Base-by-base conservation (phyloP, 1,140 invertebrate genomes). In the Panulirus ornatus region DNA sequence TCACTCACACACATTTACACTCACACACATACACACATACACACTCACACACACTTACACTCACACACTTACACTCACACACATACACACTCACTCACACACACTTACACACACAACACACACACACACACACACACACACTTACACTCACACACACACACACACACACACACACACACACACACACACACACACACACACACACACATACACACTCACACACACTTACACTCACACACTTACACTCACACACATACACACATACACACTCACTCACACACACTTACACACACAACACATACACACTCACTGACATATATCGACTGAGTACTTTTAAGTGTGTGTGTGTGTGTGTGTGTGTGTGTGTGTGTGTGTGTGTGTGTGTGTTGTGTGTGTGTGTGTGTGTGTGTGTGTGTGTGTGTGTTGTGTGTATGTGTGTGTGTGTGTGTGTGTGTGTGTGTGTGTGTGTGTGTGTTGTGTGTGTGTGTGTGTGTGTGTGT, bases 31-130 rank as follows among this genome's bases (percentile, higher is more conserved):
- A 42, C 40, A 22, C 22, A 78, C 40, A 42, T 78, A 42, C 22
- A 47, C 40, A 19, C n/a, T 38, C 40, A 78, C 40, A 78, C 40
- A 78, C n/a, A 78, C n/a, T 38, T 42, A 78, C 9, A 78, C 42
- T 38, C 40, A 78, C 40, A 78, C 40, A 78, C n/a, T 38, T 42
- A 78, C n/a, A 78, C 40, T 6, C 42, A 78, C 42, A 78, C 40
- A 78, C 40, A 78, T 19, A 78, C 40, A 44, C n/a, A 78, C 40
- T 40, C 42, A 78, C 42, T 40, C 42, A 78, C n/a, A 78, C n/a
- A 78, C n/a, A 47, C n/a, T 5, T 19, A 78, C n/a, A 78, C 22
- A 78, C 22, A 78, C 22, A 78, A 47, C 44, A 47, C 44, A 47
- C 44, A 47, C 44, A 47, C 44, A 47, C 44, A 47, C 44, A 47